phyloP scores from a whole-genome alignment of 2,888 invertebrate species.

The Agrenia bidenticulata region DNA sequence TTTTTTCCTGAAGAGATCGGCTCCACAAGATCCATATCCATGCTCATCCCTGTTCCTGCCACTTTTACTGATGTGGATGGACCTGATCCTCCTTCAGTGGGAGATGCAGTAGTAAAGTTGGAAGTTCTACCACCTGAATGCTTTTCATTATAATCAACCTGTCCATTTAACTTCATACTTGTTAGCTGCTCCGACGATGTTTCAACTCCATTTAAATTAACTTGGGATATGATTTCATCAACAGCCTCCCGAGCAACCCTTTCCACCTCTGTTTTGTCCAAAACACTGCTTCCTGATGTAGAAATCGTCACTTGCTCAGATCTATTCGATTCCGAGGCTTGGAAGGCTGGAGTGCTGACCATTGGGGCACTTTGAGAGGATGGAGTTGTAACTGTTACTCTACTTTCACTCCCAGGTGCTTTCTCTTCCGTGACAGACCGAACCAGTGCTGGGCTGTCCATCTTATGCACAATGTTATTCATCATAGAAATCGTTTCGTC shows the following conservation, averaged over 20 bases:
- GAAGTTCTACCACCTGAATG: conserved; percentile 3
- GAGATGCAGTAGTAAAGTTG: conserved; percentile 7
- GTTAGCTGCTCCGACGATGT: background rate
- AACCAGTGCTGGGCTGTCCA: conserved; percentile 38
- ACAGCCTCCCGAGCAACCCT: conserved; percentile 44
- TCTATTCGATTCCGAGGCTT: background rate
- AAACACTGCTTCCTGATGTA: conserved; percentile 27
- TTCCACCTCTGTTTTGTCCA: conserved; percentile 40
- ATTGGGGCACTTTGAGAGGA: background rate
- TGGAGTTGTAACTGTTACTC: conserved; percentile 8
- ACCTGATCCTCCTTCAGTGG: conserved; percentile 25
- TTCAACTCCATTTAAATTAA: conserved; percentile 25
- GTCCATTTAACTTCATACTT: conserved; percentile 9
- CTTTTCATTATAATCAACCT: conserved; percentile 2
- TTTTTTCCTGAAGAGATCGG: conserved; percentile 34
- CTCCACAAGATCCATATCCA: conserved; percentile 28
- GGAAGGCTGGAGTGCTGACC: background rate
- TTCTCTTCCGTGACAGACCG: conserved; percentile 19
- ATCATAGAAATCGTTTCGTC: conserved; percentile 48
- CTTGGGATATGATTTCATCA: conserved; percentile 42
- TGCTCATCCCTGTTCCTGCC: conserved; percentile 25
- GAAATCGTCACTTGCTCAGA: conserved; percentile 36
- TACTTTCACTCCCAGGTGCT: conserved; percentile 13
- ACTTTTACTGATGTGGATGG: conserved; percentile 30
- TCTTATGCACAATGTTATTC: conserved; percentile 45